Percentiles rank a stretch among this genome's conserved stretches.
These are phyloP conservation scores for Hydriomena furcata DNA, from an alignment of 2,888 invertebrate genomes.

Conservation along the genomic window DNA sequence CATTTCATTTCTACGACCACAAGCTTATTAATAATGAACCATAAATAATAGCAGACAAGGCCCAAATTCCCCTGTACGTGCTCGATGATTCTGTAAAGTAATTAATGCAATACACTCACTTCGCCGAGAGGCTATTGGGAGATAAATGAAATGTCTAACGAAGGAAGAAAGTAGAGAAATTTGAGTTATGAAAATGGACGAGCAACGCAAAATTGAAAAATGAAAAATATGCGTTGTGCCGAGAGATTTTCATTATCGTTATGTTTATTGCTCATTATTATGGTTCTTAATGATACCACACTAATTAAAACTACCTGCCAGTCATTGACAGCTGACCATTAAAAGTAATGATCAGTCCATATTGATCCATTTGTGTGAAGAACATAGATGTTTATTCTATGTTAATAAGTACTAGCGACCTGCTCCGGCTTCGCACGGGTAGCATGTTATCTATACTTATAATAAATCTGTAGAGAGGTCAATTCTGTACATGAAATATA, in stretches of 20 bases:
- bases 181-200: conserved; percentile 47
- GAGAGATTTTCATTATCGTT: conserved; percentile 7
- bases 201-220: conserved; percentile 23
- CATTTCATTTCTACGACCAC: conserved; percentile 75
- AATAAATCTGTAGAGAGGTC: too few species aligned
- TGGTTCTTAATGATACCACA: too few species aligned
- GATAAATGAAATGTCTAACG: conserved; percentile 65
- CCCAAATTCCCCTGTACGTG: conserved; percentile 49
- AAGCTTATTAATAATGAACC: conserved; percentile 53
- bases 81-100: conserved; percentile 52
- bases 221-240: conserved; percentile 1
- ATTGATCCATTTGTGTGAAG: too few species aligned
- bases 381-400: too few species aligned
- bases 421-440: too few species aligned
- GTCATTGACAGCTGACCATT: too few species aligned
- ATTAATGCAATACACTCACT: conserved; percentile 68
- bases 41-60: conserved; percentile 59
- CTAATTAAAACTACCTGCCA: too few species aligned
- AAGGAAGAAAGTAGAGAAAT: conserved; percentile 75
- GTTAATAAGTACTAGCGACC: too few species aligned
- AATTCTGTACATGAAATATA: too few species aligned
- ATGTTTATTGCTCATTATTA: not conserved
- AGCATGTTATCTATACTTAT: too few species aligned
- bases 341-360: too few species aligned
- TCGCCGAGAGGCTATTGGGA: conserved; percentile 60